These are phyloP conservation scores for Salvelinus alpinus DNA, from an alignment of 2,113 vertebrate genomes.

Conservation along the genomic window DNA sequence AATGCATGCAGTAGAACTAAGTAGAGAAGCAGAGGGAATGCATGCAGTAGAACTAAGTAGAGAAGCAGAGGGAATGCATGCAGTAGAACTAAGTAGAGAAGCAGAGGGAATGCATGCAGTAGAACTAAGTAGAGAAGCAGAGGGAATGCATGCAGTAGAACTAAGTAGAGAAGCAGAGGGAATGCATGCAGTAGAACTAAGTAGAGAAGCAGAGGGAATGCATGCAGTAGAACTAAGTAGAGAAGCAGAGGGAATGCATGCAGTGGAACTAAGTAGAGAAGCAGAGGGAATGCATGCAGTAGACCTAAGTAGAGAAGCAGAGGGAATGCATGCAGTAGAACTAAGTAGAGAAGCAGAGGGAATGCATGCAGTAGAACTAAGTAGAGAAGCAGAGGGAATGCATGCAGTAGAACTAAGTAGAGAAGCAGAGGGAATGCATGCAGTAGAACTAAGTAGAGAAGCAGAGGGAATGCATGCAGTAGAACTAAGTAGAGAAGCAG, in stretches of 20 bases:
- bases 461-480: slow-evolving; percentile 7
- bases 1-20: slow-evolving; percentile 7
- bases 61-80: slow-evolving; percentile 8
- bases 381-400: slow-evolving; percentile 20
- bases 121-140: slow-evolving; percentile 9
- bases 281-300: slow-evolving; percentile 6
- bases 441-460: slow-evolving; percentile 3
- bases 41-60: slow-evolving; percentile 5
- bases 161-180: slow-evolving; percentile 10
- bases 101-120: slow-evolving; percentile 7
- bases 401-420: slow-evolving; percentile 4
- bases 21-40: slow-evolving; percentile 12
- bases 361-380: slow-evolving; percentile 5
- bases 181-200: slow-evolving; percentile 7
- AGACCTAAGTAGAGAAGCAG: slow-evolving; percentile 8
- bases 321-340: slow-evolving; percentile 4
- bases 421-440: slow-evolving; percentile 7
- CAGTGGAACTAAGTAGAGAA: slow-evolving; percentile 3
- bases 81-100: slow-evolving; percentile 5
- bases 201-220: slow-evolving; percentile 11
- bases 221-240: slow-evolving; percentile 4
- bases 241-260: slow-evolving; percentile 8
- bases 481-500: slow-evolving; percentile 9
- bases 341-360: slow-evolving; percentile 10
- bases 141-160: slow-evolving; percentile 4